A percentile compares a stretch with the other conserved stretches of the same genome.
Conservation (phyloP, 2,888 invertebrate species). For the Drosophila silvestris region DNA sequence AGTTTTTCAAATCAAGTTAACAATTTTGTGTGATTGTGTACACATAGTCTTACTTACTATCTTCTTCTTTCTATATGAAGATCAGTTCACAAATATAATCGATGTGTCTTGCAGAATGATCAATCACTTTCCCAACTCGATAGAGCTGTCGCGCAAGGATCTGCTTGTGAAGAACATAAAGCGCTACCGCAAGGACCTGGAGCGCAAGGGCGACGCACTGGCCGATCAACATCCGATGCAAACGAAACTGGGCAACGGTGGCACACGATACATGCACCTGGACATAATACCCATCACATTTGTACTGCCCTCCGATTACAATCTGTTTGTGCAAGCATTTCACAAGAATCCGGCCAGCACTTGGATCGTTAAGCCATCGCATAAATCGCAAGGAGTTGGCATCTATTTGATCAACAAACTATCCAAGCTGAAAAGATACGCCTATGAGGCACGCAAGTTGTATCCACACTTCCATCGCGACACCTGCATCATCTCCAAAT, state of each 20-base stretch:
- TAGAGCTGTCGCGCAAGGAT: conserved; percentile 97
- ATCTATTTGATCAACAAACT: conserved; percentile 98
- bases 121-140: conserved; percentile 98
- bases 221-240: conserved; percentile 88
- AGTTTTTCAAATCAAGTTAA: background rate
- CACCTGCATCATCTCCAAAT: conserved; percentile 94
- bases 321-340: conserved; percentile 98
- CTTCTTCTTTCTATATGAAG: background rate
- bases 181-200: conserved; percentile 95
- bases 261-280: conserved; percentile 92
- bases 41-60: background rate
- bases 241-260: conserved; percentile 86
- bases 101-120: conserved; percentile 87
- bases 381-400: conserved; percentile 97
- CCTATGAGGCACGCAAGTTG: conserved; percentile 92
- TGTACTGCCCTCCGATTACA: conserved; percentile 96
- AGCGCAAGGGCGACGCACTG: conserved; percentile 94
- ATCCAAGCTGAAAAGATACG: conserved; percentile 96
- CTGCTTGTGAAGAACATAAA: conserved; percentile 98
- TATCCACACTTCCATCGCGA: conserved; percentile 93
- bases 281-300: conserved; percentile 98
- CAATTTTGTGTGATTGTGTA: background rate
- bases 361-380: conserved; percentile 99
- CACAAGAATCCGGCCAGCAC: conserved; percentile 96
- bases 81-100: too few relatives aligned